A percentile compares a stretch with the other conserved stretches of the same genome.
Conservation (phyloP, 2,797 vertebrate genomes). For the Pygocentrus nattereri region DNA sequence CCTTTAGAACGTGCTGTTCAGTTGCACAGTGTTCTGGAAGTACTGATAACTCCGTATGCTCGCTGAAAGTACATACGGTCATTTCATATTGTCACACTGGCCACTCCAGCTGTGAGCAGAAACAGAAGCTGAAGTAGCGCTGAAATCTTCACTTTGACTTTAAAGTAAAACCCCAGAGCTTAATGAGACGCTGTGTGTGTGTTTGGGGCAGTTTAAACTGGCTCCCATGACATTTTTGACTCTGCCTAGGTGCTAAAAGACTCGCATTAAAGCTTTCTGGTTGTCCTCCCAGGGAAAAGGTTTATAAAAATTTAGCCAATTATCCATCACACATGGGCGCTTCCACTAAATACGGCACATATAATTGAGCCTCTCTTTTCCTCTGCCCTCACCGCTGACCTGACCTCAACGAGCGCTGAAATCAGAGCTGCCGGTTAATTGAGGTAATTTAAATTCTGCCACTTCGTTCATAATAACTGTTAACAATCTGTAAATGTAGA, state of each 20-base stretch:
- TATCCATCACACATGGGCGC: neutral
- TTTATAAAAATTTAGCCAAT: neutral
- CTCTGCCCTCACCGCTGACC: slow-evolving; percentile 1
- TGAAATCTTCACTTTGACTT: neutral
- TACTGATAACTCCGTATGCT: too few relatives aligned
- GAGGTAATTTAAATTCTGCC: slow-evolving; percentile 39
- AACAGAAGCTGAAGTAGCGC: neutral
- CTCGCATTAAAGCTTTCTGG: slow-evolving; percentile 7
- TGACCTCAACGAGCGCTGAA: slow-evolving; percentile 20
- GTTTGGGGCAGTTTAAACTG: neutral
- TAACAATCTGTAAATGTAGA: slow-evolving; percentile 29
- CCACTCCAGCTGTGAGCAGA: neutral
- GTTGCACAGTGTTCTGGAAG: too few relatives aligned
- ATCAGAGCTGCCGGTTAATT: slow-evolving; percentile 19
- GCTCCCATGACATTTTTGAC: neutral
- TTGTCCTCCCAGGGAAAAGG: neutral
- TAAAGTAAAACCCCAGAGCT: neutral
- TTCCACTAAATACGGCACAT: slow-evolving; percentile 2
- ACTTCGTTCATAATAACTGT: slow-evolving; percentile 13
- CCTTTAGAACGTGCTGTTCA: too few relatives aligned
- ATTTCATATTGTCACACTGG: too few relatives aligned
- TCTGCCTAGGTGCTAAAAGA: slow-evolving; percentile 25
- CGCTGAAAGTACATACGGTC: too few relatives aligned
- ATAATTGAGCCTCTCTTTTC: slow-evolving; percentile 8
- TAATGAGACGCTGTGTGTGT: neutral